Evolutionary conservation across 2,113 vertebrate species (phyloP).

Genomic region (Panthera tigris): DNA sequence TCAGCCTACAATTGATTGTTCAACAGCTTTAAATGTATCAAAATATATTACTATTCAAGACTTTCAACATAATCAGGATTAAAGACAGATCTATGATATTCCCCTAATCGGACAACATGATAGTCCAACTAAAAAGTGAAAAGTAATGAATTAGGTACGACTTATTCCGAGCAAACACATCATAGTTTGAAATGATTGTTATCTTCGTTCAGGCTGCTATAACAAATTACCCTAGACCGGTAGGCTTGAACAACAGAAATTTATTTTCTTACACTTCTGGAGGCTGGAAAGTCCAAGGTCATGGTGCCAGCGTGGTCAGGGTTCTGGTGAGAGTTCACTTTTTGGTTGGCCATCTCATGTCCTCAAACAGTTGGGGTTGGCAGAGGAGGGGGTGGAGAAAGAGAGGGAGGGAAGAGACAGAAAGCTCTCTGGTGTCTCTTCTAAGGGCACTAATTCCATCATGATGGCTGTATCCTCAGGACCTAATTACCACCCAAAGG

Average conservation of each 20-base stretch:
- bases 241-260: too few relatives aligned
- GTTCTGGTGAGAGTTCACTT: background rate
- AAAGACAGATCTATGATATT: constrained; percentile 10
- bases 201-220: background rate
- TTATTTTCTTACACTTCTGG: too few relatives aligned
- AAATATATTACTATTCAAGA: background rate
- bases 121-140: background rate
- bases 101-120: background rate
- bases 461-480: background rate
- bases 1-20: background rate
- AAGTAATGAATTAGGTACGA: background rate
- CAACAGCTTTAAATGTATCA: constrained; percentile 10
- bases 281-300: too few relatives aligned
- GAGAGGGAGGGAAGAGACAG: background rate
- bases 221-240: too few relatives aligned
- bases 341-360: background rate
- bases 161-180: constrained; percentile 38
- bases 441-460: background rate
- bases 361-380: background rate
- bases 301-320: background rate
- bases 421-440: background rate
- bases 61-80: background rate
- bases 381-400: background rate
- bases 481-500: background rate
- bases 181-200: constrained; percentile 3